Evolutionary conservation across 92 coral and sea anemone genomes (phyloP).

Genomic region (Porites evermanni): DNA sequence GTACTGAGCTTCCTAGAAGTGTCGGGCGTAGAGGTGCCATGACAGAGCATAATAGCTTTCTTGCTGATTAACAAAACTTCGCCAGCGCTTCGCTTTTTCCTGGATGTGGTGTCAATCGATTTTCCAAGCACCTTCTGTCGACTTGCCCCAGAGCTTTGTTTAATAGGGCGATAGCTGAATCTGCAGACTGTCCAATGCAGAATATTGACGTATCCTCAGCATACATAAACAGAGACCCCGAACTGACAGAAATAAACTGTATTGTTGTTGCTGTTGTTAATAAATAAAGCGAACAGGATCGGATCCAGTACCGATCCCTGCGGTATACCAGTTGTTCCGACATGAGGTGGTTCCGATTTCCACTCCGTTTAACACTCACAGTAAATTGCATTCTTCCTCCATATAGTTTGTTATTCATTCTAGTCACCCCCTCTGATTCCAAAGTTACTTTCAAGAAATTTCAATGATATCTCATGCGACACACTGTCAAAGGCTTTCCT

Average conservation of each 20-base stretch:
- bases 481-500: background rate
- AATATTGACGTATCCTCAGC: slow-evolving; percentile 10
- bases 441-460: background rate
- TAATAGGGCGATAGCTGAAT: background rate
- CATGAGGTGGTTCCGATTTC: background rate
- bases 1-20: too few relatives aligned
- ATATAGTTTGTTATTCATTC: background rate
- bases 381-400: slow-evolving; percentile 3
- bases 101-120: background rate
- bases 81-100: too few relatives aligned
- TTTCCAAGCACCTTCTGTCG: background rate
- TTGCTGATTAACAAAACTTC: too few relatives aligned
- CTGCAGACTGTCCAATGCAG: slow-evolving; percentile 6
- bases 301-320: background rate
- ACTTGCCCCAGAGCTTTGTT: background rate
- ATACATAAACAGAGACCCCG: slow-evolving; percentile 14
- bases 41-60: too few relatives aligned
- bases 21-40: too few relatives aligned
- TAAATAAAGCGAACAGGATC: too few relatives aligned
- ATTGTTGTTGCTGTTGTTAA: too few relatives aligned
- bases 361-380: background rate
- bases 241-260: background rate
- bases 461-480: background rate
- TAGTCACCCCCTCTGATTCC: background rate
- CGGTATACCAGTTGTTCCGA: background rate